Evolutionary conservation across 2,888 invertebrate genomes (phyloP), one percentile per base, ranked within the genome.

Genomic region (Liposcelis brunnea): DNA sequence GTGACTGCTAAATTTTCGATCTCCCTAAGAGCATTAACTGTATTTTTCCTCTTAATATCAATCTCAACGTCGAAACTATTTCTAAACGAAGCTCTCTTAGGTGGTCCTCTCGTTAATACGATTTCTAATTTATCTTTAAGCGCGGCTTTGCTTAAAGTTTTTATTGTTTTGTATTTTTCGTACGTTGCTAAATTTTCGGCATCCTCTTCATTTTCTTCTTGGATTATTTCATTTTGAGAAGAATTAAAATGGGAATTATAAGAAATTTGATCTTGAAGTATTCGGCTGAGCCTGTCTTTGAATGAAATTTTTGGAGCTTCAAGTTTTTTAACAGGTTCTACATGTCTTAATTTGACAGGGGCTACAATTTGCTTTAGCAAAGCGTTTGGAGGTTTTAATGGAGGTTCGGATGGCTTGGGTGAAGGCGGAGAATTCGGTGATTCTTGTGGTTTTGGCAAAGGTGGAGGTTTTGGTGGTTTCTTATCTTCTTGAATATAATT

Each of bases 81-180:
- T 7, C 21, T 16, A 11, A 40, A 40, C 12, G 40, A 40, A 3
- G 40, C 19, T 19, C 18, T 40, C 6, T 40, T 14, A 3, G 40
- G 40, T 7, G 40, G 40, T 18, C 40, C 40, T 18, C 16, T 40
- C 15, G 21, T 21, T 18, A 40, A 18, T 15, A 40, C 21, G 12
- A 19, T 6, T 18, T 40, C 40, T 19, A 40, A 40, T 19, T 40
- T 40, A 21, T 40, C 19, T 21, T 40, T 40, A 7, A 40, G 10
- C 18, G 40, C 40, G 4, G 15, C 15, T 40, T 40, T 40, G 19
- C 19, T 40, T n/a, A 40, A 19, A 19, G 40, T 40, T 19, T 40
- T 40, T 14, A 40, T 21, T 6, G 40, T 40, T 14, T 40, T 40
- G 11, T 40, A 40, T n/a, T n/a, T 14, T 40, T 19, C 40, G 19